phyloP scores from a whole-genome alignment of 2,797 vertebrate genomes.

The Avahi laniger region DNA sequence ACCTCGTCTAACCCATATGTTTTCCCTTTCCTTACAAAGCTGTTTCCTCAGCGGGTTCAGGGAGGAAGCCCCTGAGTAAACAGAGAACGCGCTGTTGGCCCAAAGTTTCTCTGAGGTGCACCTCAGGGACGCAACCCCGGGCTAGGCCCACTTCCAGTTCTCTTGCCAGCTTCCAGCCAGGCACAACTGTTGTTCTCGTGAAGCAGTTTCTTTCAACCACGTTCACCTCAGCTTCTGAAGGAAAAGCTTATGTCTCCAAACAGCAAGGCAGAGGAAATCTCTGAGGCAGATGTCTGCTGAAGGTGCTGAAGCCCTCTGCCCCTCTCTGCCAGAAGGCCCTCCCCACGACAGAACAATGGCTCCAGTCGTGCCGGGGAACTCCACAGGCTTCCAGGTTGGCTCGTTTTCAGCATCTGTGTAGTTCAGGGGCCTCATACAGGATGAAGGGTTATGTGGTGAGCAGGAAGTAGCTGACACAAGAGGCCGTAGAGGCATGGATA shows the following conservation, averaged over 20 bases:
- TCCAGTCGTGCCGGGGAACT: neutral
- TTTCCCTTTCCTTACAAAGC: conserved; percentile 72
- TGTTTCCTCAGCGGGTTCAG: conserved; percentile 70
- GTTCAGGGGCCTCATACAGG: neutral
- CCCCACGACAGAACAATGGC: conserved; percentile 6
- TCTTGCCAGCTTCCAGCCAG: neutral
- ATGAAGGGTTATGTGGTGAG: neutral
- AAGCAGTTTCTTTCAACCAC: conserved; percentile 43
- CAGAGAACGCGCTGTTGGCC: conserved; percentile 48
- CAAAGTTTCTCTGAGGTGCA: conserved; percentile 48
- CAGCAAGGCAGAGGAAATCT: conserved; percentile 24
- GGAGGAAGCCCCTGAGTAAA: conserved; percentile 79
- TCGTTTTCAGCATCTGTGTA: conserved; percentile 19
- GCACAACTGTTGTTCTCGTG: conserved; percentile 23
- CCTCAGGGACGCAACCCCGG: neutral
- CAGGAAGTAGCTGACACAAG: neutral
- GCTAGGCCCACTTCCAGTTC: conserved; percentile 49
- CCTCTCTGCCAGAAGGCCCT: neutral
- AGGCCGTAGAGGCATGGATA: neutral
- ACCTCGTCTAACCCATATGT: conserved; percentile 46
- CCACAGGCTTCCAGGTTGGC: conserved; percentile 58
- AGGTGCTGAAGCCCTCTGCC: neutral
- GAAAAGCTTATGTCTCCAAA: conserved; percentile 38
- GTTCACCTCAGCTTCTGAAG: conserved; percentile 26
- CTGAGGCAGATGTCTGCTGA: neutral